Base-by-base conservation (phyloP, 2,113 vertebrate genomes). In the Pachypanchax playfairii region DNA sequence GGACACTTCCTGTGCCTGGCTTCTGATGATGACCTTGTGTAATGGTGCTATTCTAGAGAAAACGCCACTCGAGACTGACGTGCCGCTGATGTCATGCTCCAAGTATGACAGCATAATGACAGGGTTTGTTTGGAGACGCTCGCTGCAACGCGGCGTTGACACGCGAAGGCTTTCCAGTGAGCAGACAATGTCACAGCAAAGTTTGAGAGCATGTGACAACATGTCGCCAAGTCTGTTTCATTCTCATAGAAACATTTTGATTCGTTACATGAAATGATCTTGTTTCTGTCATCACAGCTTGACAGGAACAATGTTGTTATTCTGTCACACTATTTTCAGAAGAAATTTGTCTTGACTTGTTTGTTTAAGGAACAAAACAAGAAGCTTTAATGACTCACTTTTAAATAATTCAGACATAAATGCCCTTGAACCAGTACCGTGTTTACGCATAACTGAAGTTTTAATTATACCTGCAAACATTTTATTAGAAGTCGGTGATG, bases 71-170 rank as follows among this genome's bases (percentile, higher is more conserved):
- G 48, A 26, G 48, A 61, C 31, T 61, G 56, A 77, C 77, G 64
- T 38, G 59, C 26, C n/a, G 29, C 52, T 85, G 83, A 87, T 76
- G 85, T 80, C 67, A 84, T 71, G 69, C 50, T 73, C 80, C 52
- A 26, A 79, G 36, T 60, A 80, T 62, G 83, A 82, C 75, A 70
- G 2, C 38, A 51, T 85, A 86, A 87, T 84, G 74, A 87, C 70
- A 84, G 80, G 66, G 61, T 69, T 12, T 1, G 64, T 65, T 49
- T 47, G 60, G 59, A 56, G 58, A 59, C 62, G 68, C 63, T 61
- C 29, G 61, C 38, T 41, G 49, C 48, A 21, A 64, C 6, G 8
- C 24, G n/a, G 57, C 1, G 14, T 33, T 61, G 79, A 75, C 77
- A 85, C 48, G 49, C 54, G 1, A 12, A 71, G 12, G 47, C 53